Base-by-base conservation (phyloP, 2,888 invertebrate genomes). In the Andrena trimmerana region DNA sequence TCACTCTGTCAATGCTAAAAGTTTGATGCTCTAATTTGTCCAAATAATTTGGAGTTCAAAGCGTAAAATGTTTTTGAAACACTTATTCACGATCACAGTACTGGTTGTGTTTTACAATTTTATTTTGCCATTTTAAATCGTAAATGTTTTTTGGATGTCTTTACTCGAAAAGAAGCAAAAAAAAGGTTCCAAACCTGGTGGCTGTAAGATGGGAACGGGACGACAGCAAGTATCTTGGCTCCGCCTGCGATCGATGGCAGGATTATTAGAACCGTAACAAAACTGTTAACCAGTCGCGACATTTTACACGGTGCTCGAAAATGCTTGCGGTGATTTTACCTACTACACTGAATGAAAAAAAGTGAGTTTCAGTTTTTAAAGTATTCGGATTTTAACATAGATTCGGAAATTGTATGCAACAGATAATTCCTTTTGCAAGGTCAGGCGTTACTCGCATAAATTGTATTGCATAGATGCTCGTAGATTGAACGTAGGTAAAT, bases 201-300 rank as follows among this genome's bases (percentile, higher is more conserved):
- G 8, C 77, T 73, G 33, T 54, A 50, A 10, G 78, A 52, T 7
- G 78, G 78, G 57, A 57, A 68, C 7, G 78, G 78, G 36, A 57
- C 68, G 10, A 74, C 5, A 2, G 33, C 74, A 29, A 79, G 68
- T n/a, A 79, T 79, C 27, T 74, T 59, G 4, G 68, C 36, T 16
- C 62, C 54, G 67, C 62, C 52, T 29, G 68, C 54, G n/a, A 60
- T 33, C 5, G 69, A 31, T 29, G 36, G 33, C 4, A 63, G 5
- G 4, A 42, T 42, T 42, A 42, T 42, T 20, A 29, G 16, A n/a
- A 65, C 7, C 13, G 33, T 13, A 5, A 67, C 10, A 24, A 75
- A 13, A 36, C 20, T 60, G 7, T 31, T 16, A 6, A 2, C 8
- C 24, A 66, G 20, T 5, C 42, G 63, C 29, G 13, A 66, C 73